Evolutionary conservation across 2,797 vertebrate genomes (phyloP).

Genomic region (Melanotaenia trifasciata): DNA sequence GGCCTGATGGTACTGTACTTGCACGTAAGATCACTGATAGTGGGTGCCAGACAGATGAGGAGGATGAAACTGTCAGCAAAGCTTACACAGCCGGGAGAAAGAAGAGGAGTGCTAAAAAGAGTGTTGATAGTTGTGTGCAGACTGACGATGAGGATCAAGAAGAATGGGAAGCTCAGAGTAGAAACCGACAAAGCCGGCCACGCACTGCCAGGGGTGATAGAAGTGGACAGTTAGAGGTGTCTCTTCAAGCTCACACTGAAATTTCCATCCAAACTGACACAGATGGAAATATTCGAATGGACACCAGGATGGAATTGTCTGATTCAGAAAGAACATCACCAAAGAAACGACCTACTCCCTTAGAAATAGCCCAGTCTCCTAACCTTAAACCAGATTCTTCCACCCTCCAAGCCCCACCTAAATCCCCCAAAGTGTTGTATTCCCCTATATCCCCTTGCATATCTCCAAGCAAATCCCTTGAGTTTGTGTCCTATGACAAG

Average conservation of each 20-base stretch:
- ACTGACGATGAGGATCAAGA: conserved; percentile 99
- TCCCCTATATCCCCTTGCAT: conserved; percentile 95
- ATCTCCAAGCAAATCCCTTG: conserved; percentile 95
- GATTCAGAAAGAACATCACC: conserved; percentile 90
- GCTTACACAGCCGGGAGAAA: conserved; percentile 88
- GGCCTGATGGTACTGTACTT: conserved; percentile 83
- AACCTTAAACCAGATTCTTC: conserved; percentile 91
- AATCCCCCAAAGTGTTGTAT: conserved; percentile 97
- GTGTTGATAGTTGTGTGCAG: conserved; percentile 97
- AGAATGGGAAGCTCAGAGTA: conserved; percentile 91
- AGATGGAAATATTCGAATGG: conserved; percentile 91
- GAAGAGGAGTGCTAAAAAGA: conserved; percentile 90
- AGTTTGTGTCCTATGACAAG: conserved; percentile 94
- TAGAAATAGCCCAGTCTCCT: conserved; percentile 93
- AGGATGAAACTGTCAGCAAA: conserved; percentile 90
- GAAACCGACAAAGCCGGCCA: conserved; percentile 80
- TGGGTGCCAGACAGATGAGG: conserved; percentile 97
- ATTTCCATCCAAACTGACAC: conserved; percentile 98
- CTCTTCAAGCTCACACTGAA: conserved; percentile 96
- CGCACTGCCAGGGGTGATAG: conserved; percentile 83
- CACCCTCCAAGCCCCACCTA: conserved; percentile 90
- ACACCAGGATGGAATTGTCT: conserved; percentile 93
- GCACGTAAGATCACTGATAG: conserved; percentile 93
- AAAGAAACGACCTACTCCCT: conserved; percentile 93
- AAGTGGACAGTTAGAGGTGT: conserved; percentile 83